These are phyloP conservation scores for Micromesistius poutassou DNA, from an alignment of 2,797 vertebrate species.

Conservation along the genomic window DNA sequence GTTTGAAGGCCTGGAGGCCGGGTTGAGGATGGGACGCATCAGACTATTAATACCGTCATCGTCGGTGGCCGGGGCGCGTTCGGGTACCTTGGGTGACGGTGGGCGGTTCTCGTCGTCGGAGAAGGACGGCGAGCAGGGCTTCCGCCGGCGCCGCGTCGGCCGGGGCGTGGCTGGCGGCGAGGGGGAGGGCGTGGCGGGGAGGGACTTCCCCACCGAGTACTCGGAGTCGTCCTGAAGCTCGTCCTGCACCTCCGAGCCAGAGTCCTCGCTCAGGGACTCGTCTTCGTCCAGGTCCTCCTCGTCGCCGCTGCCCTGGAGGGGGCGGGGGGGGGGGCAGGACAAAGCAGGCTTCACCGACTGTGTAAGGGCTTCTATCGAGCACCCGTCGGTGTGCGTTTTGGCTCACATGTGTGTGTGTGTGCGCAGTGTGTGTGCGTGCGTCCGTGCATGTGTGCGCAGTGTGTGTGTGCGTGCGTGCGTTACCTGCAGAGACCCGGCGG, in stretches of 20 bases:
- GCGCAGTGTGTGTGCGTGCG: background rate
- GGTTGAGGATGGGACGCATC: too few relatives aligned
- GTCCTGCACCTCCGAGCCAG: slow-evolving; percentile 89
- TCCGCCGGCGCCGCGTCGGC: slow-evolving; percentile 79
- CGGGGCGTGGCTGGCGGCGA: slow-evolving; percentile 80
- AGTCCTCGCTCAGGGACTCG: slow-evolving; percentile 89
- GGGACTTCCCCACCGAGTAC: slow-evolving; percentile 87
- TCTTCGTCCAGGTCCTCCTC: slow-evolving; percentile 96
- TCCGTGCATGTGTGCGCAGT: background rate
- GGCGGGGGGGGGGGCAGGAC: slow-evolving; percentile 5
- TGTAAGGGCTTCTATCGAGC: background rate
- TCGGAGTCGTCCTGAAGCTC: slow-evolving; percentile 93
- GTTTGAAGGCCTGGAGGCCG: too few relatives aligned
- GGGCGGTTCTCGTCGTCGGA: slow-evolving; percentile 92
- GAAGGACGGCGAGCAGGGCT: slow-evolving; percentile 84
- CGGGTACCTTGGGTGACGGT: slow-evolving; percentile 88
- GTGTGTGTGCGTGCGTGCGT: too few relatives aligned
- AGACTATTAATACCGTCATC: background rate
- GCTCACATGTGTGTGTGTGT: background rate
- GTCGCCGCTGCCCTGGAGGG: slow-evolving; percentile 84
- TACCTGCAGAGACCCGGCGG: slow-evolving; percentile 96
- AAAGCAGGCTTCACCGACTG: background rate
- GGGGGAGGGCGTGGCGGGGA: slow-evolving; percentile 79
- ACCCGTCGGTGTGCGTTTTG: too few relatives aligned
- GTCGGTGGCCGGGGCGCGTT: background rate